These are phyloP conservation scores for Galemys pyrenaicus DNA, from an alignment of 2,113 vertebrate genomes.

Conservation along the genomic window DNA sequence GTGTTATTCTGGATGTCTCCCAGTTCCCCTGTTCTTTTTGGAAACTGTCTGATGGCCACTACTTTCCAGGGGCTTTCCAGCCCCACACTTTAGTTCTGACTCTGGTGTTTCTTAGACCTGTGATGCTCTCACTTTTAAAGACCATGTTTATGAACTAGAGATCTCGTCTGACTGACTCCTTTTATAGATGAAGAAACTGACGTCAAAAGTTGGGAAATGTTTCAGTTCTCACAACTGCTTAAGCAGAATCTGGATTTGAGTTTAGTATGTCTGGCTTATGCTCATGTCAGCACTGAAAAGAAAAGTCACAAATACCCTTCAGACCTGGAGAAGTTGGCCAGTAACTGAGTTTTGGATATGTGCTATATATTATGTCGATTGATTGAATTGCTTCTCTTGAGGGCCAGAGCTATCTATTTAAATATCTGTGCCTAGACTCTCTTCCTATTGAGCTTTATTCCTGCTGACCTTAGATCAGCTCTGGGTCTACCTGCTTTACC, in stretches of 20 bases:
- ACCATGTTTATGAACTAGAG: background rate
- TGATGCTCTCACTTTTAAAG: background rate
- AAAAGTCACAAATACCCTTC: constrained; percentile 45
- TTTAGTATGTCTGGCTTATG: constrained; percentile 53
- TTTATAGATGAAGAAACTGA: constrained; percentile 16
- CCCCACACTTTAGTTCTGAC: background rate
- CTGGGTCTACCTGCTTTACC: constrained; percentile 10
- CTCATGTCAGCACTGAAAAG: constrained; percentile 4
- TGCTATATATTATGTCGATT: background rate
- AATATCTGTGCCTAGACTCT: constrained; percentile 7
- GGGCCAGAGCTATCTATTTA: constrained; percentile 52
- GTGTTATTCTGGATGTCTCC: background rate
- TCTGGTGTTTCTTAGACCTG: background rate
- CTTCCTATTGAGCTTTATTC: constrained; percentile 31
- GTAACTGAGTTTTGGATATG: constrained; percentile 47
- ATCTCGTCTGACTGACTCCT: background rate
- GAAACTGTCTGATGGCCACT: background rate
- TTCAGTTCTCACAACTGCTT: background rate
- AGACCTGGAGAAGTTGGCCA: constrained; percentile 46
- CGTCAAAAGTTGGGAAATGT: constrained; percentile 10
- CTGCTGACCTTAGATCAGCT: constrained; percentile 5
- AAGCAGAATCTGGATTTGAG: constrained; percentile 37
- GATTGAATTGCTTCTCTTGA: constrained; percentile 40
- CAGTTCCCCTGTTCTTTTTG: background rate
- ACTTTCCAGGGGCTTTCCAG: background rate